Conservation (phyloP, 2,888 invertebrate genomes). For the Pogonocherus hispidulus region DNA sequence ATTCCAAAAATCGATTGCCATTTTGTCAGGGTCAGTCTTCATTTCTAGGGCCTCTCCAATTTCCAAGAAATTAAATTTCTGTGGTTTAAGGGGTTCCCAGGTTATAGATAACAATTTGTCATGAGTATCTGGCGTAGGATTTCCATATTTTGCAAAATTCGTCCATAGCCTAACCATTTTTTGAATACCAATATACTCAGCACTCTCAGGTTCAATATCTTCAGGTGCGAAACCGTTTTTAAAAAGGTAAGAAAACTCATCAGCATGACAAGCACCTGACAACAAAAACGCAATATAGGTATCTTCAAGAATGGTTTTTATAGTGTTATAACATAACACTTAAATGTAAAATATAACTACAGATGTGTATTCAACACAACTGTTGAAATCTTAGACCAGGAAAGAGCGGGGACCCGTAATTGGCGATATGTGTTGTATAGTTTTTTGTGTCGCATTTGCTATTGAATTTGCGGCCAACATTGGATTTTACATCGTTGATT, state of each 20-base stretch:
- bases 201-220: background rate
- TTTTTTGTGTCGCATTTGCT: too few species aligned
- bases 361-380: too few species aligned
- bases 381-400: too few species aligned
- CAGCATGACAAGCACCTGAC: background rate
- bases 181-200: background rate
- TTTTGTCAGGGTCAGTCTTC: constrained; percentile 54
- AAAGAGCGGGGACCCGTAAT: too few species aligned
- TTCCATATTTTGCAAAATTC: background rate
- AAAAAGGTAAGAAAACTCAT: background rate
- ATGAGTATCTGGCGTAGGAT: background rate
- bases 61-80: constrained; percentile 55
- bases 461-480: too few species aligned
- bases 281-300: too few species aligned
- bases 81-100: constrained; percentile 57
- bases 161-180: background rate
- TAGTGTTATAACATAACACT: too few species aligned
- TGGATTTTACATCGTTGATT: too few species aligned
- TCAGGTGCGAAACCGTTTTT: background rate
- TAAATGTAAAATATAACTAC: too few species aligned
- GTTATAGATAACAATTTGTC: constrained; percentile 33
- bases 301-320: constrained; percentile 46
- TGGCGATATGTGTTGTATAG: too few species aligned
- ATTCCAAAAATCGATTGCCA: constrained; percentile 62
- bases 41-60: constrained; percentile 57